Evolutionary conservation across 1,140 invertebrate genomes (phyloP).

Genomic region (Drosophila nebulosa): DNA sequence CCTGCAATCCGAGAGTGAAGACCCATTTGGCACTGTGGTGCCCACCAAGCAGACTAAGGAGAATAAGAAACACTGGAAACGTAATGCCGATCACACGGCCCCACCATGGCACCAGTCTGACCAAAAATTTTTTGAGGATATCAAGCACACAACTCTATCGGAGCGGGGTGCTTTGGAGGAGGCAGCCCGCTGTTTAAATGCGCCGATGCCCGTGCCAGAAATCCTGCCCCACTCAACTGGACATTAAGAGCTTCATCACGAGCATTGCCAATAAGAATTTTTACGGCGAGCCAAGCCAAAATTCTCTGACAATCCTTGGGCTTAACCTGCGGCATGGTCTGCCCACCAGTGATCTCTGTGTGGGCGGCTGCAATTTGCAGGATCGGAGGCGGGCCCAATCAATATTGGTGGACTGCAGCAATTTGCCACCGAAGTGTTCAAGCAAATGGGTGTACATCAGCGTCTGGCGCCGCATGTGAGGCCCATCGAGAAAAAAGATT

Average conservation of each 20-base stretch:
- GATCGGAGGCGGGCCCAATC: conserved; percentile 98
- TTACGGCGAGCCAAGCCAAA: conserved; percentile 98
- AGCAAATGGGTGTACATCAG: conserved; percentile 95
- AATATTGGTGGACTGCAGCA: conserved; percentile 99
- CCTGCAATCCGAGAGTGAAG: conserved; percentile 92
- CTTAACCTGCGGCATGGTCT: conserved; percentile 99
- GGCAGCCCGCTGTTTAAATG: conserved; percentile 97
- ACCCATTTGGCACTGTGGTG: conserved; percentile 87
- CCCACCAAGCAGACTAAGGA: conserved; percentile 92
- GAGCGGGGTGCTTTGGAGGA: conserved; percentile 96
- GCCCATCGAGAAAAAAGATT: conserved; percentile 87
- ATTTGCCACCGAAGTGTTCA: conserved; percentile 97
- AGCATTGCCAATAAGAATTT: conserved; percentile 99
- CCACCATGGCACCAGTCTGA: conserved; percentile 87
- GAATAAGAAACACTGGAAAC: conserved; percentile 96
- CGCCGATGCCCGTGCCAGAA: conserved; percentile 99
- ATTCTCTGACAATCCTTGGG: conserved; percentile 98
- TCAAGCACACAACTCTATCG: conserved; percentile 98
- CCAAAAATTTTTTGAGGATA: conserved; percentile 97
- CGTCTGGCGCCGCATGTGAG: conserved; percentile 87
- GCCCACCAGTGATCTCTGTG: conserved; percentile 98
- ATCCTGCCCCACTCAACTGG: conserved; percentile 97
- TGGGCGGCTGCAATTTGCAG: conserved; percentile 97
- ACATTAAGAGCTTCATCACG: conserved; percentile 98
- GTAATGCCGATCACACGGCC: conserved; percentile 89